Evolutionary conservation across 1,140 invertebrate species (phyloP), one percentile per base, ranked within the genome.

Genomic region (Bombus impatiens): DNA sequence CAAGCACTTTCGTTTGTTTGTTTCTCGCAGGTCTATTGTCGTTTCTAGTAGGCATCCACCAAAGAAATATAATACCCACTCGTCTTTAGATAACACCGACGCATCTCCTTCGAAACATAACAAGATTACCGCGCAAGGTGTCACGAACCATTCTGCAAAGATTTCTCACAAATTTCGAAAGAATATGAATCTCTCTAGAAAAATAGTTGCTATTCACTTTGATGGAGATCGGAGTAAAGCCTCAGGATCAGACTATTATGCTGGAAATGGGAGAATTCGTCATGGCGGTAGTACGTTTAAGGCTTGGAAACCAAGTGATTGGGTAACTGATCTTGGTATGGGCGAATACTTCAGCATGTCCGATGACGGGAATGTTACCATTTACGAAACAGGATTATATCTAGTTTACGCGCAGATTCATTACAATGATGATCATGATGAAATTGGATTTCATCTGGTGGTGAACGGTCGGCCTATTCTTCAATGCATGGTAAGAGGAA

Each of bases 351-450:
- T 96, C 83, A 83, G 89, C 2, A 84, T 95, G 18, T 82, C 93
- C 0, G 72, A 32, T 8, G 92, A 95, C 62, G 96, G 96, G 6
- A 92, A 93, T 22, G 87, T 97, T 2, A 96, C 95, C 0, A 95
- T 97, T 8, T 95, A 95, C 67, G 95, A 96, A 75, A 78, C 95
- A 32, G 97, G 97, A 68, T 90, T 97, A 10, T 97, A 97, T 91
- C 95, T 97, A 78, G 94, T 96, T n/a, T 97, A 97, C 91, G 96
- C 96, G 5, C 97, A 97, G 93, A 96, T 97, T 53, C 96, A 96
- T 91, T 97, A 97, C 88, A 92, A 96, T 18, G 97, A 97, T 88
- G 94, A 95, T 25, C 96, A 97, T 87, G 96, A 97, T 83, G 95
- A 95, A 74, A 97, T 97, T 89, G 96, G 96, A 0, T 97, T 96